Evolutionary conservation across 2,888 invertebrate genomes (phyloP).

Genomic region (Acanthococcus lagerstroemiae): DNA sequence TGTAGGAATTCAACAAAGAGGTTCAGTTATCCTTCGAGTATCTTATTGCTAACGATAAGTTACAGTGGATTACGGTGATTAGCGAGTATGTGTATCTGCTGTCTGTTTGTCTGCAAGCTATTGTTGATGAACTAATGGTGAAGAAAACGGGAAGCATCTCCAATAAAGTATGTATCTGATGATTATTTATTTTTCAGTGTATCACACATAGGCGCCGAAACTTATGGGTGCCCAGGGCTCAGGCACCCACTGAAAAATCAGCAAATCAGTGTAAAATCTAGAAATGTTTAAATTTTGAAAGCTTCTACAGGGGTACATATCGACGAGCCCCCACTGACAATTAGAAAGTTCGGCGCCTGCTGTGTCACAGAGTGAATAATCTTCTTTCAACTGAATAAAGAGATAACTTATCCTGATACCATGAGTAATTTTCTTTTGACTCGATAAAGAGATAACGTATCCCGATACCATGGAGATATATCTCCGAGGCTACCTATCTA

Average conservation of each 20-base stretch:
- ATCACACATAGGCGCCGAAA: too few relatives aligned
- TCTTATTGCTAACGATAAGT: constrained; percentile 76
- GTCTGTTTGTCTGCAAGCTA: constrained; percentile 84
- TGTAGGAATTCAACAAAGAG: constrained; percentile 10
- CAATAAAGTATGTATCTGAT: constrained; percentile 40
- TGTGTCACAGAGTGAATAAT: background rate
- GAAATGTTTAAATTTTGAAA: too few relatives aligned
- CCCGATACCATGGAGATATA: too few relatives aligned
- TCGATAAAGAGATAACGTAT: too few relatives aligned
- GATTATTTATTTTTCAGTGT: background rate
- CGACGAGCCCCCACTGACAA: too few relatives aligned
- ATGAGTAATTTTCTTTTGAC: background rate
- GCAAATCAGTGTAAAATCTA: too few relatives aligned
- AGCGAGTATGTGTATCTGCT: constrained; percentile 90
- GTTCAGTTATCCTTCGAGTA: constrained; percentile 90
- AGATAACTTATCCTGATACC: too few relatives aligned
- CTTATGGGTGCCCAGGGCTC: too few relatives aligned
- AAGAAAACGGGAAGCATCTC: constrained; percentile 56
- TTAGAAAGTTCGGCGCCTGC: background rate
- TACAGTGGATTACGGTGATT: constrained; percentile 86
- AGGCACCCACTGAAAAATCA: too few relatives aligned
- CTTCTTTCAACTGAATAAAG: too few relatives aligned
- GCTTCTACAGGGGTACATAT: too few relatives aligned
- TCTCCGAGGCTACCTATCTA: too few relatives aligned
- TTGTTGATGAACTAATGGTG: constrained; percentile 84